Evolutionary conservation across 2,113 vertebrate genomes (phyloP).

Genomic region (Balaenoptera acutorostrata): DNA sequence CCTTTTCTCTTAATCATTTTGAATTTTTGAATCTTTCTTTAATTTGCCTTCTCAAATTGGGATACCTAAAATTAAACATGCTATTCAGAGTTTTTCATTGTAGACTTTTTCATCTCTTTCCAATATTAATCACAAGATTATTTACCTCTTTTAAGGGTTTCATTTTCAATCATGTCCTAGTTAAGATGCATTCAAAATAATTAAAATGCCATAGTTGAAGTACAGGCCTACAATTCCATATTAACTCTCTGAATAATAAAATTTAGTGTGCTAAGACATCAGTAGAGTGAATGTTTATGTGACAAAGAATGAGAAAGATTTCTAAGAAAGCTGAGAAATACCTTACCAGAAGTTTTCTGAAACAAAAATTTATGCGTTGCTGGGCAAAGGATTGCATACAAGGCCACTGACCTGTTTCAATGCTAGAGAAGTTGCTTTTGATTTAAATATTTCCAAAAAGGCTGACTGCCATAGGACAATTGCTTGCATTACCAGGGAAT

Average conservation of each 20-base stretch:
- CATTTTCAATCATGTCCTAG: slow-evolving; percentile 31
- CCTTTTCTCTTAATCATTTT: slow-evolving; percentile 51
- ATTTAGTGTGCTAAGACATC: neutral
- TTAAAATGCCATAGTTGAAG: slow-evolving; percentile 26
- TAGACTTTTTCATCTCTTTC: slow-evolving; percentile 7
- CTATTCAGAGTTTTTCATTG: slow-evolving; percentile 26
- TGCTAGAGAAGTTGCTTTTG: neutral
- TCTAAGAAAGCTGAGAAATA: neutral
- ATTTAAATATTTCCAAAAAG: slow-evolving; percentile 3
- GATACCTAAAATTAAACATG: slow-evolving; percentile 55
- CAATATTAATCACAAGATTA: slow-evolving; percentile 43
- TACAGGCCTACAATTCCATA: neutral
- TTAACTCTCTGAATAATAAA: slow-evolving; percentile 28
- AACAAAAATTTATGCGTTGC: neutral
- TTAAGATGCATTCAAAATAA: slow-evolving; percentile 48
- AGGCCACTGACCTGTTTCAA: neutral
- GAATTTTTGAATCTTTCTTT: slow-evolving; percentile 59
- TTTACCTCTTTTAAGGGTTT: slow-evolving; percentile 42
- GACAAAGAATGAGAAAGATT: neutral
- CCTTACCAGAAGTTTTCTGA: slow-evolving; percentile 12
- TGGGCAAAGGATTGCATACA: neutral
- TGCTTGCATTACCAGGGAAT: neutral
- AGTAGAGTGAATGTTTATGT: neutral
- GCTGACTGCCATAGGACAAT: neutral
- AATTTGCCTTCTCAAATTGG: slow-evolving; percentile 56